phyloP scores from a whole-genome alignment of 2,888 invertebrate genomes.

The Parnassius smintheus region DNA sequence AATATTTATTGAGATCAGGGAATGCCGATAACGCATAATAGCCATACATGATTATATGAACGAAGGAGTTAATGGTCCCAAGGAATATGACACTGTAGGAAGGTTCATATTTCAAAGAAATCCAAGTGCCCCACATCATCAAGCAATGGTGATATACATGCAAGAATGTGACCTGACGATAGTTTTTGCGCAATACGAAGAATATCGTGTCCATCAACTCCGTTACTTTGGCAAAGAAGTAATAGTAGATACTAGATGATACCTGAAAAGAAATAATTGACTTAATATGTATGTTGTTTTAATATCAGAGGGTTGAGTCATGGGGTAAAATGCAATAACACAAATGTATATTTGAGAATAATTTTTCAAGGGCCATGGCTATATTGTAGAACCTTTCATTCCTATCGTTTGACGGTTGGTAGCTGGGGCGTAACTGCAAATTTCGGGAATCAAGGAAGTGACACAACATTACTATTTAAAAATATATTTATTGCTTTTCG shows the following conservation, averaged over 20 bases:
- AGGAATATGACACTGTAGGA: conserved; percentile 86
- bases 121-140: conserved; percentile 87
- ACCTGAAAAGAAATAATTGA: conserved; percentile 39
- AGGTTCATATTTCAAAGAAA: conserved; percentile 85
- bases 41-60: conserved; percentile 89
- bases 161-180: conserved; percentile 90
- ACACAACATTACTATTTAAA: no score
- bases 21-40: conserved; percentile 88
- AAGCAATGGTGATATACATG: conserved; percentile 92
- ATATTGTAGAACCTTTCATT: no score
- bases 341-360: no score
- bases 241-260: conserved; percentile 77
- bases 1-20: conserved; percentile 80
- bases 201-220: conserved; percentile 82
- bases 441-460: no score
- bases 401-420: no score
- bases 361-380: no score
- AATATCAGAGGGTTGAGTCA: no score
- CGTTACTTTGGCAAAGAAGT: conserved; percentile 93
- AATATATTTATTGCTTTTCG: no score
- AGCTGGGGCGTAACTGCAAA: no score
- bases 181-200: conserved; percentile 87
- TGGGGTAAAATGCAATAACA: no score
- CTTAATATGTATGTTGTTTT: no score
- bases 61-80: conserved; percentile 85